phyloP scores from a whole-genome alignment of 2,113 vertebrate genomes.

The Caretta caretta region DNA sequence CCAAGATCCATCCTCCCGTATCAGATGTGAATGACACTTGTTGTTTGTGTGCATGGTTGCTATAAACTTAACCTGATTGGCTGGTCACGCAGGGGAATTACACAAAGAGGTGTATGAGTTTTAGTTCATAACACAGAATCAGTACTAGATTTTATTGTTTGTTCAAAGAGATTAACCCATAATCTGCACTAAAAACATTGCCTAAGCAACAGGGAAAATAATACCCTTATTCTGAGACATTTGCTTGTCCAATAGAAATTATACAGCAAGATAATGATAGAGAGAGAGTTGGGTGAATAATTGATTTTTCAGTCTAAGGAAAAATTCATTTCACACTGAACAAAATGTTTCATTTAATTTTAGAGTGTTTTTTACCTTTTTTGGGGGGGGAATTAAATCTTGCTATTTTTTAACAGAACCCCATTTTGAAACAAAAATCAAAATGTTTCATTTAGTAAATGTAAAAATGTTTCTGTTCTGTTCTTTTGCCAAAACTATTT shows the following conservation, averaged over 20 bases:
- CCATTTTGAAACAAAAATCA: neutral
- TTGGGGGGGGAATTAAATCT: neutral
- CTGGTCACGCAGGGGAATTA: neutral
- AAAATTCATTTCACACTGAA: no score
- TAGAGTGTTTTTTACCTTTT: neutral
- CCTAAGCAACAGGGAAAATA: neutral
- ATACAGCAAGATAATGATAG: conserved; percentile 8
- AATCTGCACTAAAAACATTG: neutral
- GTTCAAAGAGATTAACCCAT: neutral
- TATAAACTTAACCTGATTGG: neutral
- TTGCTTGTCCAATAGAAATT: neutral
- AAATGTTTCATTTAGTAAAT: neutral
- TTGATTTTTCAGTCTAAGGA: neutral
- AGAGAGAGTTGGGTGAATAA: neutral
- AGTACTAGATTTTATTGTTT: neutral
- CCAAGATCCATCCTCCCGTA: neutral
- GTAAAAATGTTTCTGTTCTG: neutral
- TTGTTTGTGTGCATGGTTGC: neutral
- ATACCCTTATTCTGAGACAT: neutral
- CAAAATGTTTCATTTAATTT: no score
- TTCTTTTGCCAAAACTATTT: neutral
- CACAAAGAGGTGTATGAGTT: neutral
- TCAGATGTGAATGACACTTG: neutral
- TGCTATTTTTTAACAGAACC: neutral
- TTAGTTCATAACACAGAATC: neutral